A percentile compares a stretch with the other conserved stretches of the same genome.
Evolutionary conservation across 1,140 invertebrate genomes (phyloP).

Genomic region (Acyrthosiphon pisum): DNA sequence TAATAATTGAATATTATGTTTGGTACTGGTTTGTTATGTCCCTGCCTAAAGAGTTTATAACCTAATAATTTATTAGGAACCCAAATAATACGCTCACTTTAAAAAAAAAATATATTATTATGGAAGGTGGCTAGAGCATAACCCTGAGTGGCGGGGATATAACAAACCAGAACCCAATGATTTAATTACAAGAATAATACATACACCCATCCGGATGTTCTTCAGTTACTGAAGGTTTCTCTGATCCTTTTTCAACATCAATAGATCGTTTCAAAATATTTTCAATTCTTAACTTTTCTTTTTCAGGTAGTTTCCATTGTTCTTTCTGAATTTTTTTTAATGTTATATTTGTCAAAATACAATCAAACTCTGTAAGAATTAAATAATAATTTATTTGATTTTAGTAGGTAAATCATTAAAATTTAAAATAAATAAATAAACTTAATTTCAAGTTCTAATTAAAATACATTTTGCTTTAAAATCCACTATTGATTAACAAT

Average conservation of each 20-base stretch:
- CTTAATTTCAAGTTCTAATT: neutral
- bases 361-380: slow-evolving; percentile 77
- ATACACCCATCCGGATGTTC: slow-evolving; percentile 86
- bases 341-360: slow-evolving; percentile 84
- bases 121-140: no score
- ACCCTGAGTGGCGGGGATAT: no score
- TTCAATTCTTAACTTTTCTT: slow-evolving; percentile 78
- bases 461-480: neutral
- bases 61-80: no score
- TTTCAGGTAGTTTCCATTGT: slow-evolving; percentile 74
- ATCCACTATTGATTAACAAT: neutral
- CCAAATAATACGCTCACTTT: no score
- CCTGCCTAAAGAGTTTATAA: no score
- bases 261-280: slow-evolving; percentile 86
- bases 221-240: slow-evolving; percentile 74
- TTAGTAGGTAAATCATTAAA: no score
- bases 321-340: slow-evolving; percentile 77
- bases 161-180: no score
- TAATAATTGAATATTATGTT: neutral
- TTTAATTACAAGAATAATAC: slow-evolving; percentile 63
- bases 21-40: no score
- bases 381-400: neutral
- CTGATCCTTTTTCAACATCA: slow-evolving; percentile 78
- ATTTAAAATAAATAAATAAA: no score
- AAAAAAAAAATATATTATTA: no score